phyloP scores from a whole-genome alignment of 2,797 vertebrate genomes.

The Fistularia tabacaria region DNA sequence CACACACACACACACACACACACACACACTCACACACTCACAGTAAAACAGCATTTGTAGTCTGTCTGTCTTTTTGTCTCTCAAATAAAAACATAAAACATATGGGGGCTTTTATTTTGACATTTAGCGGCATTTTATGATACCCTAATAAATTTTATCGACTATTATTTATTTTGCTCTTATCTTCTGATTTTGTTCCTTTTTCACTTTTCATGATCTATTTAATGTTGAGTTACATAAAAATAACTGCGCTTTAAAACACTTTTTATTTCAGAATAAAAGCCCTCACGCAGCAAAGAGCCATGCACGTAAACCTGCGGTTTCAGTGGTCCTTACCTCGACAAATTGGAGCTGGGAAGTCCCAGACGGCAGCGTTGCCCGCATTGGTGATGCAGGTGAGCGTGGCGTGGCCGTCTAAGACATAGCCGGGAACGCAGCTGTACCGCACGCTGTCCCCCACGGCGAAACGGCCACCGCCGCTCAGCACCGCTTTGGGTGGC shows the following conservation, averaged over 20 bases:
- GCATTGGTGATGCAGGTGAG: constrained; percentile 69
- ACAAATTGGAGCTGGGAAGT: constrained; percentile 71
- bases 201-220: too few relatives aligned
- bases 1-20: constrained; percentile 13
- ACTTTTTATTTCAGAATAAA: constrained; percentile 24
- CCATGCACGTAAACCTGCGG: constrained; percentile 16
- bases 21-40: too few relatives aligned
- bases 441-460: constrained; percentile 65
- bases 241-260: too few relatives aligned
- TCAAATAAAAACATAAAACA: constrained; percentile 14
- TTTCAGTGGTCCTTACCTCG: constrained; percentile 53
- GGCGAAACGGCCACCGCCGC: constrained; percentile 49
- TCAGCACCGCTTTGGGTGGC: constrained; percentile 67
- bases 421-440: constrained; percentile 68
- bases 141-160: neutral
- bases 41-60: constrained; percentile 4
- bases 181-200: constrained; percentile 4
- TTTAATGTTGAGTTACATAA: too few relatives aligned
- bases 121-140: neutral
- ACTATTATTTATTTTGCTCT: neutral
- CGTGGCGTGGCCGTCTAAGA: constrained; percentile 67
- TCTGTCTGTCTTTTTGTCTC: constrained; percentile 37
- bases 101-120: constrained; percentile 22
- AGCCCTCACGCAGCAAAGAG: constrained; percentile 34
- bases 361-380: constrained; percentile 68